phyloP scores from a whole-genome alignment of 2,888 invertebrate species.

The Lasioglossum morio region DNA sequence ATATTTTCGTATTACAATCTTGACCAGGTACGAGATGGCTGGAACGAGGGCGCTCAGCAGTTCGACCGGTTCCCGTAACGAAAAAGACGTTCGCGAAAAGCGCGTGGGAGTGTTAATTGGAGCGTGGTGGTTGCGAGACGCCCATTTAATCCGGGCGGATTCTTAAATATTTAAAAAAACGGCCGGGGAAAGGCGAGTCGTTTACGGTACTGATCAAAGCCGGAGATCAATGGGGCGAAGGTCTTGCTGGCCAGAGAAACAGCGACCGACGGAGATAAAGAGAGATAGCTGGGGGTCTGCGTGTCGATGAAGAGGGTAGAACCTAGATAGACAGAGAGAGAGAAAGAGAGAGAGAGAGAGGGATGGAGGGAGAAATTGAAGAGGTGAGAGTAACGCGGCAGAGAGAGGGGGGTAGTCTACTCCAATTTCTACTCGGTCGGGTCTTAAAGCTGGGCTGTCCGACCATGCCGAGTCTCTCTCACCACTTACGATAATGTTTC shows the following conservation, averaged over 20 bases:
- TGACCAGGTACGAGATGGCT: background rate
- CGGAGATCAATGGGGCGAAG: slow-evolving; percentile 53
- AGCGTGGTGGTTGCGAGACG: slow-evolving; percentile 31
- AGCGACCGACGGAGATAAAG: background rate
- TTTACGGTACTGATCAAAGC: slow-evolving; percentile 53
- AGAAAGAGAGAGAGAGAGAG: background rate
- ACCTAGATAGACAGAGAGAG: background rate
- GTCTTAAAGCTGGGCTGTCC: slow-evolving; percentile 64
- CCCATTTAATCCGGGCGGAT: slow-evolving; percentile 41
- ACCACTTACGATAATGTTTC: slow-evolving; percentile 75
- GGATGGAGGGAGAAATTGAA: slow-evolving; percentile 2
- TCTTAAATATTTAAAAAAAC: slow-evolving; percentile 50
- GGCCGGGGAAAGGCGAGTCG: background rate
- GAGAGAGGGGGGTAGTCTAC: slow-evolving; percentile 35
- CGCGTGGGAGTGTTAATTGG: slow-evolving; percentile 37
- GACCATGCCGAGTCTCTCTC: slow-evolving; percentile 68
- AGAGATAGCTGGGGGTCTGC: slow-evolving; percentile 21
- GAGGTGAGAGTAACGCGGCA: slow-evolving; percentile 9
- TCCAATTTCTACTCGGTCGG: slow-evolving; percentile 61
- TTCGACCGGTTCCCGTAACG: background rate
- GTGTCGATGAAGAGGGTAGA: slow-evolving; percentile 39
- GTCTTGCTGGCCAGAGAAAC: slow-evolving; percentile 3
- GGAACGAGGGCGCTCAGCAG: background rate
- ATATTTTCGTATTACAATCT: background rate
- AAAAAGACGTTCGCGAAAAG: too few relatives aligned